phyloP scores from a whole-genome alignment of 2,113 vertebrate genomes.

The Neopipo cinnamomea region DNA sequence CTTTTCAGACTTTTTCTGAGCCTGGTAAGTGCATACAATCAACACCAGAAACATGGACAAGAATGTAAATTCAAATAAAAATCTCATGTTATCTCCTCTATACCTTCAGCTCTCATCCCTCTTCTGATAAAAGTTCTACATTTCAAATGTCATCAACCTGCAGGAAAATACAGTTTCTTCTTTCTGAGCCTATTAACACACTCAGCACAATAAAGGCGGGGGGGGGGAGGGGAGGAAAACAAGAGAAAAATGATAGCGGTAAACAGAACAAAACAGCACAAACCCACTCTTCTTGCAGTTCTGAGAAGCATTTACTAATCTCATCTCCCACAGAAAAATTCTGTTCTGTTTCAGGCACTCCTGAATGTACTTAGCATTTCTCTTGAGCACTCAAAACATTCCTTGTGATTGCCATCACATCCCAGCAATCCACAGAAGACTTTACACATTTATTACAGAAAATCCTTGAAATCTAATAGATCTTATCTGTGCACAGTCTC shows the following conservation, averaged over 20 bases:
- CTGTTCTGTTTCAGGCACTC: neutral
- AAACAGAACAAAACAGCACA: neutral
- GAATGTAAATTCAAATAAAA: neutral
- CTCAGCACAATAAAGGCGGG: neutral
- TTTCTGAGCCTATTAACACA: neutral
- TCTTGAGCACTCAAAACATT: conserved; percentile 5
- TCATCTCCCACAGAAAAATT: neutral
- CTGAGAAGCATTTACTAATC: neutral
- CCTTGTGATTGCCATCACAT: neutral
- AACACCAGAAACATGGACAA: neutral
- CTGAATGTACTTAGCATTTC: neutral
- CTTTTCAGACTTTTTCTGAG: neutral
- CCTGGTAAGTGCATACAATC: neutral
- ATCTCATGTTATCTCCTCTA: neutral
- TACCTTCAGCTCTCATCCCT: neutral
- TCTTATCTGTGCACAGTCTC: neutral
- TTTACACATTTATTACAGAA: neutral
- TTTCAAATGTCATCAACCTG: conserved; percentile 15
- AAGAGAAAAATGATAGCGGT: neutral
- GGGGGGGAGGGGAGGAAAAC: neutral
- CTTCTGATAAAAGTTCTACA: neutral
- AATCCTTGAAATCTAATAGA: neutral
- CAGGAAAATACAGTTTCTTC: neutral
- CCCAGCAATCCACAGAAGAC: neutral
- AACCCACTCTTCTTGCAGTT: neutral